These are phyloP conservation scores for Asbolus verrucosus DNA, from an alignment of 1,140 invertebrate genomes.

Conservation along the genomic window DNA sequence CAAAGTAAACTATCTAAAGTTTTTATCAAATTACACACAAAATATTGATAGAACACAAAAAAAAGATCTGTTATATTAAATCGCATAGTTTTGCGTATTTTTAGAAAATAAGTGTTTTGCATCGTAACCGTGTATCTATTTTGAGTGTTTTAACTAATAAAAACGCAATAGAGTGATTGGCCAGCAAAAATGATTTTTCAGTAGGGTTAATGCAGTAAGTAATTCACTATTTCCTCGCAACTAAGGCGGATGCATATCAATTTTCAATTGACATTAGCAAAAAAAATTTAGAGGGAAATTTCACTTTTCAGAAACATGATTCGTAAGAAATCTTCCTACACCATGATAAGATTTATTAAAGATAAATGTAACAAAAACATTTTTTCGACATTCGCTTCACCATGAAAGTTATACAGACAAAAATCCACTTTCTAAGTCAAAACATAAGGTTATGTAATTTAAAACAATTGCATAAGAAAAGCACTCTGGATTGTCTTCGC, in stretches of 20 bases:
- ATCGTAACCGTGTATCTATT: no score
- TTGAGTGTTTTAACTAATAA: no score
- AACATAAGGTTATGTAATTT: slow-evolving; percentile 3
- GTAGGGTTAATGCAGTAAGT: not conserved
- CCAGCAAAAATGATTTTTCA: slow-evolving; percentile 4
- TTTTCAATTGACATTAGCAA: not conserved
- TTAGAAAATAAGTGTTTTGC: not conserved
- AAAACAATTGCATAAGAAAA: slow-evolving; percentile 29
- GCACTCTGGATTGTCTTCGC: slow-evolving; percentile 1
- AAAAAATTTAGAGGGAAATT: slow-evolving; percentile 8
- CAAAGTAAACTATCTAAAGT: slow-evolving; percentile 1
- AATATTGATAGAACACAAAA: not conserved
- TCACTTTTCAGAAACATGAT: no score
- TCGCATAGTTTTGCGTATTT: not conserved
- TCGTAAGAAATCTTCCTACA: not conserved
- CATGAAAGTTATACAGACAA: not conserved
- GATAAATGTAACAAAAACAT: not conserved
- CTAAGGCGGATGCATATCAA: slow-evolving; percentile 8
- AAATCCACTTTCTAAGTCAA: slow-evolving; percentile 24
- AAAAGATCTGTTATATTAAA: not conserved
- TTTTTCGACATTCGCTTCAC: no score
- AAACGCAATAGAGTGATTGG: no score
- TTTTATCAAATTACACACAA: slow-evolving; percentile 25
- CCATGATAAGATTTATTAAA: not conserved
- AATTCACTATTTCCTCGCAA: slow-evolving; percentile 18